These are phyloP conservation scores for Megalops cyprinoides DNA, from an alignment of 2,797 vertebrate genomes.

Conservation along the genomic window DNA sequence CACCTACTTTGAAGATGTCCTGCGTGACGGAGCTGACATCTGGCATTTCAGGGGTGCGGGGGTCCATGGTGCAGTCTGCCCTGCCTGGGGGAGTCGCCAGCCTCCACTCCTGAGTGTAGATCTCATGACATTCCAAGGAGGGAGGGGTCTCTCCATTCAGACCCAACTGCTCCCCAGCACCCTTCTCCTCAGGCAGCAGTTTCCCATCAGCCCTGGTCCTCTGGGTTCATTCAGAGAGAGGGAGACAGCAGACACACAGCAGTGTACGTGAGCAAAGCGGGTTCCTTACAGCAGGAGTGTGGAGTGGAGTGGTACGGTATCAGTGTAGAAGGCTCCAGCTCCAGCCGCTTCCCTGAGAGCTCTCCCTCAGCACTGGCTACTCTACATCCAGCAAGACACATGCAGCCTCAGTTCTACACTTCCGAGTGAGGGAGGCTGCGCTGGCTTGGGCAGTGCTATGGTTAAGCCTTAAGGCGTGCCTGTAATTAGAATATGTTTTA, in stretches of 20 bases:
- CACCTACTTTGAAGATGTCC: slow-evolving; percentile 75
- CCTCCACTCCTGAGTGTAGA: slow-evolving; percentile 64
- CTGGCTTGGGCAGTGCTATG: no score
- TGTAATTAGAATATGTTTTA: no score
- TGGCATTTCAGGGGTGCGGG: slow-evolving; percentile 84
- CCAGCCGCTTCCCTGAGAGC: no score
- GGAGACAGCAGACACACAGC: not conserved
- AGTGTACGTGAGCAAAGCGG: no score
- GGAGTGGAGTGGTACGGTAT: no score
- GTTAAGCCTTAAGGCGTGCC: no score
- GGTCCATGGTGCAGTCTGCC: slow-evolving; percentile 58
- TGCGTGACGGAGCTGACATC: slow-evolving; percentile 80
- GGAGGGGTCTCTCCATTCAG: slow-evolving; percentile 26
- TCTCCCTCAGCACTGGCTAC: no score
- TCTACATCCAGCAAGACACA: no score
- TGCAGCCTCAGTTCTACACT: no score
- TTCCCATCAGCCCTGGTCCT: slow-evolving; percentile 35
- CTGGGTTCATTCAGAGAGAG: slow-evolving; percentile 42
- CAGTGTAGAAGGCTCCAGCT: no score
- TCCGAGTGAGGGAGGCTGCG: no score
- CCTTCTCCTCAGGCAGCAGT: not conserved
- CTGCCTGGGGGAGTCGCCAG: slow-evolving; percentile 62
- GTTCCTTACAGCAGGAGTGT: no score
- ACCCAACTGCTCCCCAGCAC: not conserved
- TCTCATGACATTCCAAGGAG: slow-evolving; percentile 55